Evolutionary conservation across 1,140 invertebrate genomes (phyloP), one percentile per base, ranked within the genome.

Genomic region (Drosophila yakuba): DNA sequence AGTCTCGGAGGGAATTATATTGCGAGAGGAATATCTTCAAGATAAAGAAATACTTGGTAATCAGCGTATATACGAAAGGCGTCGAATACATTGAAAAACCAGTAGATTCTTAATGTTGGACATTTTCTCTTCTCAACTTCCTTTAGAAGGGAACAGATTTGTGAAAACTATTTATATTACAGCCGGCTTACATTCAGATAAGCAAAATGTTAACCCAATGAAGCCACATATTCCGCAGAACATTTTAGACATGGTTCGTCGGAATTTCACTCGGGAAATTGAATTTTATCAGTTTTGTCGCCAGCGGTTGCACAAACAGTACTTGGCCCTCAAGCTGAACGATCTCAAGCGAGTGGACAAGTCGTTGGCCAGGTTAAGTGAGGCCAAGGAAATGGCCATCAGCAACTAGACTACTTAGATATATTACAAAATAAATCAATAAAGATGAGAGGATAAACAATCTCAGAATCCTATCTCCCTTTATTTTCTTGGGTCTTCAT

Each of bases 221-320:
- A 97, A 98, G 90, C 97, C 97, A 1, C 95, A 96, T 7, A 97
- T 98, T 0, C 95, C 96, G 12, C 95, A 97, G 80, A 95, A 96
- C 74, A 95, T 98, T 1, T 96, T 97, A 88, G 95, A 97, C 14
- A 95, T 97, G 28, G 96, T 98, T 1, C 93, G 97, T 55, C 94
- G 94, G 45, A 98, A 98, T 91, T 97, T 98, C 88, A 97, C 97
- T 0, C 93, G 96, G 39, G 97, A 98, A 93, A 97, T 98, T 15
- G 97, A 98, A 91, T 97, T 98, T 91, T 98, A 98, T 92, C 96
- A 98, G 88, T 98, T 98, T 91, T 97, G 97, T 90, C 95, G 95
- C 76, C 97, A 98, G 90, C 93, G 97, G 76, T 93, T 98, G 10
- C 95, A 98, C 78, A 94, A 95, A 89, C 97, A 98, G 84, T 94